These are phyloP conservation scores for Crocuta crocuta DNA, from an alignment of 2,113 vertebrate species.

Conservation along the genomic window DNA sequence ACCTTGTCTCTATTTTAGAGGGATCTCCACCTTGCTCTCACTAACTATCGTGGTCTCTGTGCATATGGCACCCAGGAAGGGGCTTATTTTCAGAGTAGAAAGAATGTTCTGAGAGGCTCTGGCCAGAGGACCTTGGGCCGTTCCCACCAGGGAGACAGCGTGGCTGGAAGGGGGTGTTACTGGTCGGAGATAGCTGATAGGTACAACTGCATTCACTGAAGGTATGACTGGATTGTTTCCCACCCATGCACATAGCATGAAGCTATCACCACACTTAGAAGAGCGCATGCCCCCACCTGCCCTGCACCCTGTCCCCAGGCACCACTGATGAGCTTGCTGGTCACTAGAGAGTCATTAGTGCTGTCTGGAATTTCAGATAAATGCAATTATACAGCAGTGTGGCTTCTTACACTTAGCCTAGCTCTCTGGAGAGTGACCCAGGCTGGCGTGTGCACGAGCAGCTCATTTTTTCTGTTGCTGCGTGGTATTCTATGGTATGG, in stretches of 20 bases:
- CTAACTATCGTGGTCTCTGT: not conserved
- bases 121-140: not conserved
- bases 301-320: not conserved
- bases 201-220: not conserved
- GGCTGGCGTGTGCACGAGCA: accelerated
- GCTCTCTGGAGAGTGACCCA: not conserved
- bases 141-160: not conserved
- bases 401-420: not conserved
- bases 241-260: not conserved
- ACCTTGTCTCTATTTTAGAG: accelerated
- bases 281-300: not conserved
- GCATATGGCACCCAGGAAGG: not conserved
- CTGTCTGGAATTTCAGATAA: not conserved
- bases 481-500: not conserved
- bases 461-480: not conserved
- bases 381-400: not conserved
- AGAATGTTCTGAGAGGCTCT: not conserved
- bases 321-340: not conserved
- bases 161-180: accelerated
- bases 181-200: not conserved
- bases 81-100: not conserved
- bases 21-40: not conserved
- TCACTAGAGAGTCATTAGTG: not conserved
- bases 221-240: not conserved
- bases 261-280: not conserved